These are phyloP conservation scores for Thymallus thymallus DNA, from an alignment of 2,113 vertebrate species.

Conservation along the genomic window DNA sequence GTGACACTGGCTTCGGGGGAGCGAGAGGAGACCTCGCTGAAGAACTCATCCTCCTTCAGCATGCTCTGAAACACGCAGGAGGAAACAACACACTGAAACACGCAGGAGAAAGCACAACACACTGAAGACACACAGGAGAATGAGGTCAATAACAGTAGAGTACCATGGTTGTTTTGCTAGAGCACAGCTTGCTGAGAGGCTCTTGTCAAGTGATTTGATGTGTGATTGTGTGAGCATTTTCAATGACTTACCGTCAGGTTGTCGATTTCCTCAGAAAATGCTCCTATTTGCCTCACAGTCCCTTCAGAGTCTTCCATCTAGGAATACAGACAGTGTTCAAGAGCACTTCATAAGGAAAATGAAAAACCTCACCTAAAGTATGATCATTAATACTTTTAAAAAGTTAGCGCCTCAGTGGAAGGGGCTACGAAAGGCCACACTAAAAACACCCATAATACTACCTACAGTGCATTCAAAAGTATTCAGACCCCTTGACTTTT, in stretches of 20 bases:
- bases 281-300: conserved; percentile 91
- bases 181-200: not conserved
- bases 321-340: conserved; percentile 12
- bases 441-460: too few relatives aligned
- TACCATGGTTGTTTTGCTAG: not conserved
- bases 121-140: not conserved
- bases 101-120: not conserved
- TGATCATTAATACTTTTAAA: not conserved
- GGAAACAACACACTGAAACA: conserved; percentile 20
- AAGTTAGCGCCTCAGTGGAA: not conserved
- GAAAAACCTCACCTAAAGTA: not conserved
- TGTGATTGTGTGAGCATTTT: not conserved
- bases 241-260: conserved; percentile 86
- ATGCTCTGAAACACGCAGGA: conserved; percentile 80
- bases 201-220: not conserved
- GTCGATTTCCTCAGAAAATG: conserved; percentile 94
- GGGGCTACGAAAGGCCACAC: not conserved
- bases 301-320: conserved; percentile 98
- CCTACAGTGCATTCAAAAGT: too few relatives aligned
- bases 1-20: conserved; percentile 75
- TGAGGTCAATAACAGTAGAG: too few relatives aligned
- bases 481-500: too few relatives aligned
- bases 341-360: too few relatives aligned
- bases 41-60: conserved; percentile 92
- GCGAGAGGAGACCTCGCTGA: conserved; percentile 70